Conservation (phyloP, 2,113 vertebrate genomes). For the Sapayoa aenigma region DNA sequence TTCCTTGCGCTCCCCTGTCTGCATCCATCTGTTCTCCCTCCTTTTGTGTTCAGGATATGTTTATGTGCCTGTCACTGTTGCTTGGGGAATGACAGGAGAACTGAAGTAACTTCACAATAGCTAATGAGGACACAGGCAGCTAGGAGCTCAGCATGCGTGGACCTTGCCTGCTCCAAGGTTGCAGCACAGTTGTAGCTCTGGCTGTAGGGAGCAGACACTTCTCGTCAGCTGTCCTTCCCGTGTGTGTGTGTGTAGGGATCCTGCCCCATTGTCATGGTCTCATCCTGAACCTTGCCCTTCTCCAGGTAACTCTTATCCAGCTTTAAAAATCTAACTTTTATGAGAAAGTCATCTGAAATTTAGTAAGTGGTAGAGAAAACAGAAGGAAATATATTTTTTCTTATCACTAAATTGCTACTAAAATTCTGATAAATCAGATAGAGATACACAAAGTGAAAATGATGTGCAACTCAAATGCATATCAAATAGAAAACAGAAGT, state of each 20-base stretch:
- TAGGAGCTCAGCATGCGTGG: fast-evolving
- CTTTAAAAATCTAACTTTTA: neutral
- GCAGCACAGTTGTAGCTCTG: neutral
- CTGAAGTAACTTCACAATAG: neutral
- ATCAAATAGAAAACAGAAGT: neutral
- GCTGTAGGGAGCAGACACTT: fast-evolving
- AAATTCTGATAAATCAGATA: neutral
- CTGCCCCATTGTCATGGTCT: neutral
- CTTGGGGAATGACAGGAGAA: neutral
- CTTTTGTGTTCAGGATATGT: neutral
- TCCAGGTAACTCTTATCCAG: neutral
- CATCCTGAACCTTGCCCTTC: neutral
- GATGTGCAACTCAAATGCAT: neutral
- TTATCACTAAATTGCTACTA: neutral
- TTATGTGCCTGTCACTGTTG: neutral
- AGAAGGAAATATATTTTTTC: neutral
- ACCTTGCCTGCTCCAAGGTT: fast-evolving
- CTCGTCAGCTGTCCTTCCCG: neutral
- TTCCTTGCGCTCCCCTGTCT: neutral
- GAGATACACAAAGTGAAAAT: neutral
- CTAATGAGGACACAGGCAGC: neutral
- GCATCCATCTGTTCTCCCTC: slow-evolving; percentile 24
- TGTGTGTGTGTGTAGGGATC: fast-evolving
- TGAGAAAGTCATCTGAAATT: neutral
- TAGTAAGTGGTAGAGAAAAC: neutral